Evolutionary conservation across 1,140 invertebrate genomes (phyloP), one percentile per base, ranked within the genome.

Genomic region (Platyura marginata): DNA sequence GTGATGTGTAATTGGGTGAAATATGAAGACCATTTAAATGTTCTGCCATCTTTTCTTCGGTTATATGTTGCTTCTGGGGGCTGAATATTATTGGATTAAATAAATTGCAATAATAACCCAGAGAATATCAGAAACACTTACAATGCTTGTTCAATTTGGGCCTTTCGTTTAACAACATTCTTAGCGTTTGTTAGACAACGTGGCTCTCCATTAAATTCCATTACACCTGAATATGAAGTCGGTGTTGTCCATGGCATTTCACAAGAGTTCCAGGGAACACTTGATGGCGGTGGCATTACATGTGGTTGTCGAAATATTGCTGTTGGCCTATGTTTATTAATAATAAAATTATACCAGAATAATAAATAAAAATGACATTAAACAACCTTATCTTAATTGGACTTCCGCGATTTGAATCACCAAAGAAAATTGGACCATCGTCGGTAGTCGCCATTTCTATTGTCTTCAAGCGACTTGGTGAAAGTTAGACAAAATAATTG

Each of bases 41-140:
- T 32, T 76, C 78, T 15, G 79, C 72, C 72, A 85, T 82, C 59
- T 79, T 79, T 55, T 83, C 79, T 57, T 83, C 80, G 1, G 79
- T 81, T 46, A 83, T 82, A n/a, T 77, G 66, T 50, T 80, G 77
- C 57, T 85, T 85, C n/a, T 29, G 6, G 25, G 25, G 6, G 6
- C 13, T 29, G 25, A 6, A 36, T 36, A 36, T 36, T n/a, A 18
- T 36, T 18, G 4, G 9, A n/a, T n/a, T n/a, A 36, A 11, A 16
- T 11, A n/a, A 11, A 5, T 36, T 11, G 6, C 34, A 18, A n/a
- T 11, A n/a, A 36, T 10, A 11, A n/a, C 5, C 9, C 34, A 36
- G 15, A 9, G 10, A n/a, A 9, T 6, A 36, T 36, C 15, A 5
- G 34, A 9, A 5, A 36, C 15, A 9, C 15, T n/a, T 6, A 9